Conservation (phyloP, 2,888 invertebrate species). For the Hirtodrosophila histrioides region DNA sequence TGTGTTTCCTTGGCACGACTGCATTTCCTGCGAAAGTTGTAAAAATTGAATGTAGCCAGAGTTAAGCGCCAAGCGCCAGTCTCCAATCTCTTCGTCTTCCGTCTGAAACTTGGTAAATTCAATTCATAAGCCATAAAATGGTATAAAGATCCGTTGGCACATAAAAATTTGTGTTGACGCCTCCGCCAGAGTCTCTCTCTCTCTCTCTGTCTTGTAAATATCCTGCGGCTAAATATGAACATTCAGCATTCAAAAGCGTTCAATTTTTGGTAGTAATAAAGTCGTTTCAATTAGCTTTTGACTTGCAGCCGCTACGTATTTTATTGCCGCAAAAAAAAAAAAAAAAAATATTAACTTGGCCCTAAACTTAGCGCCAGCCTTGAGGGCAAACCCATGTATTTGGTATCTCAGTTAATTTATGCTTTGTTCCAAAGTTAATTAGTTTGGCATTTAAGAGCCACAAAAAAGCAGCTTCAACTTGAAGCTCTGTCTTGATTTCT, state of each 20-base stretch:
- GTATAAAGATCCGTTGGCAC: conserved; percentile 65
- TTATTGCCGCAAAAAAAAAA: conserved; percentile 18
- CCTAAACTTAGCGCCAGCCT: conserved; percentile 66
- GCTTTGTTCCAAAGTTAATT: conserved; percentile 53
- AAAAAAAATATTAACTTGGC: conserved; percentile 20
- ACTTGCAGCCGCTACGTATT: conserved; percentile 37
- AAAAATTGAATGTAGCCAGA: conserved; percentile 38
- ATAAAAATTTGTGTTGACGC: conserved; percentile 75
- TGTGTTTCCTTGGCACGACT: conserved; percentile 60
- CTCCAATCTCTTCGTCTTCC: conserved; percentile 9
- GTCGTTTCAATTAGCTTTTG: conserved; percentile 72
- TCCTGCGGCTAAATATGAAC: conserved; percentile 40
- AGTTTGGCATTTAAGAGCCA: conserved; percentile 45
- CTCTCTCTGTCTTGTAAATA: conserved; percentile 19
- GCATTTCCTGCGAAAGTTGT: conserved; percentile 76
- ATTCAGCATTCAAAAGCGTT: conserved; percentile 19
- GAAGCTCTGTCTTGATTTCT: background rate
- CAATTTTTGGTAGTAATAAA: conserved; percentile 69
- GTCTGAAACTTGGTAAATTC: conserved; percentile 45
- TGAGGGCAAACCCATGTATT: conserved; percentile 27
- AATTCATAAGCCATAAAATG: conserved; percentile 50
- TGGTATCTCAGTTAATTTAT: conserved; percentile 22
- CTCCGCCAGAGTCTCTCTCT: conserved; percentile 38
- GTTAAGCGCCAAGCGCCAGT: conserved; percentile 34
- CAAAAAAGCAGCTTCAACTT: conserved; percentile 11